Base-by-base conservation (phyloP, 2,113 vertebrate species). In the Prionailurus bengalensis region DNA sequence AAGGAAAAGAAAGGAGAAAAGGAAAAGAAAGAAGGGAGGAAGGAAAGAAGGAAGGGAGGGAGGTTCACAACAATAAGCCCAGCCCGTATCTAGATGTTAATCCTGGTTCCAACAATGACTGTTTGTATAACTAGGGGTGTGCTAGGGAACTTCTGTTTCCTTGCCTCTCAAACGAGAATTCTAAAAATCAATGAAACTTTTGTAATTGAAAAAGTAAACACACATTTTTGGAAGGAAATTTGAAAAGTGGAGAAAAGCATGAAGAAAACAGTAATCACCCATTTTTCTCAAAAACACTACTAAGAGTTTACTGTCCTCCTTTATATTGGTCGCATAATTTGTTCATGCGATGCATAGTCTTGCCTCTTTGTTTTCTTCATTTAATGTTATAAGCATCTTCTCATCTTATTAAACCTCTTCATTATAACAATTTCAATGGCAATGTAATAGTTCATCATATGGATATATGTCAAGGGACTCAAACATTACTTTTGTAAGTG, bases 341-440 rank as follows among this genome's bases (percentile, higher is more conserved):
- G 23, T 4, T 78, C 21, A 10, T 4, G 4, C 3, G 42, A 12
- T 3, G 4, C 6, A 27, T 4, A 31, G 1, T 10, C 29, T 10
- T 13, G n/a, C 63, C 36, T 68, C 45, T 66, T 65, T 29, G 9
- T 25, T 82, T 25, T 19, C 14, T 42, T 33, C 29, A 51, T 76
- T 71, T 48, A 29, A 39, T 5, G 7, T 51, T 15, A 13, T 39
- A 33, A 73, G 15, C 19, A 14, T 15, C 21, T 80, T 70, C 63
- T 88, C 74, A 48, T 36, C 45, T 51, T n/a, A 31, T 86, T 66
- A 71, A 74, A 12, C 15, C 42, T 79, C 36, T 36, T 45, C n/a
- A 51, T 12, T n/a, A 29, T 33, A 53, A 58, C 5, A 74, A 12
- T 48, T 80, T 36, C 42, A 48, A 48, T 16, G 55, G 58, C 17